These are phyloP conservation scores for Malacosoma neustria DNA, from an alignment of 2,888 invertebrate genomes.

Conservation along the genomic window DNA sequence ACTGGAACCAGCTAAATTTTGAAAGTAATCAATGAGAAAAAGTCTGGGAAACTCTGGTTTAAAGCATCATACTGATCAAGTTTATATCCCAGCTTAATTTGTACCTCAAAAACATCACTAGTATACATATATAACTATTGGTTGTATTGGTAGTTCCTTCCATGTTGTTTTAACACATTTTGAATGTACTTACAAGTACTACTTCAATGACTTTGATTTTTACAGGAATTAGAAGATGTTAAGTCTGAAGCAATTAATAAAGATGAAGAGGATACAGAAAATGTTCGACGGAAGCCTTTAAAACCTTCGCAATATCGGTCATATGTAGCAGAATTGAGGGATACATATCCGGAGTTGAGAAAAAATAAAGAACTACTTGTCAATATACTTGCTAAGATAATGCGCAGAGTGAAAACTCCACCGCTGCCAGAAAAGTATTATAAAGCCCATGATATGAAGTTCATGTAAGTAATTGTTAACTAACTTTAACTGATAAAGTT, in stretches of 20 bases:
- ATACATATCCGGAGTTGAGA: slow-evolving; percentile 34
- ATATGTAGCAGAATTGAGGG: slow-evolving; percentile 36
- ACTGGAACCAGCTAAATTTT: too few relatives aligned
- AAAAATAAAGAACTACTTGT: slow-evolving; percentile 31
- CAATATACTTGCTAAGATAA: slow-evolving; percentile 34
- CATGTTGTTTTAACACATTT: too few relatives aligned
- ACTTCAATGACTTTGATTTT: too few relatives aligned
- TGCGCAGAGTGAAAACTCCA: slow-evolving; percentile 39
- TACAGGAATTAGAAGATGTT: background rate
- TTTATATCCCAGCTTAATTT: too few relatives aligned
- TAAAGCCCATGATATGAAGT: slow-evolving; percentile 28
- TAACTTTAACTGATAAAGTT: too few relatives aligned
- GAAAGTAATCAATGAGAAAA: too few relatives aligned
- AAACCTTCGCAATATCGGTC: slow-evolving; percentile 27
- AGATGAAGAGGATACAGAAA: slow-evolving; percentile 1
- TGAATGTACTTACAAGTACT: too few relatives aligned
- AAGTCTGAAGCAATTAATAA: background rate
- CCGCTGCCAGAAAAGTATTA: slow-evolving; percentile 33
- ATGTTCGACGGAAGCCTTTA: background rate
- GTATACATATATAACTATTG: too few relatives aligned
- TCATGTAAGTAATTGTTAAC: slow-evolving; percentile 48
- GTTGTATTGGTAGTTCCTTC: too few relatives aligned
- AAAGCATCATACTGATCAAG: too few relatives aligned
- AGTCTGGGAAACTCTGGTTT: too few relatives aligned
- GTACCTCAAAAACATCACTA: too few relatives aligned